phyloP scores from a whole-genome alignment of 2,797 vertebrate genomes.

The Cuculus canorus region DNA sequence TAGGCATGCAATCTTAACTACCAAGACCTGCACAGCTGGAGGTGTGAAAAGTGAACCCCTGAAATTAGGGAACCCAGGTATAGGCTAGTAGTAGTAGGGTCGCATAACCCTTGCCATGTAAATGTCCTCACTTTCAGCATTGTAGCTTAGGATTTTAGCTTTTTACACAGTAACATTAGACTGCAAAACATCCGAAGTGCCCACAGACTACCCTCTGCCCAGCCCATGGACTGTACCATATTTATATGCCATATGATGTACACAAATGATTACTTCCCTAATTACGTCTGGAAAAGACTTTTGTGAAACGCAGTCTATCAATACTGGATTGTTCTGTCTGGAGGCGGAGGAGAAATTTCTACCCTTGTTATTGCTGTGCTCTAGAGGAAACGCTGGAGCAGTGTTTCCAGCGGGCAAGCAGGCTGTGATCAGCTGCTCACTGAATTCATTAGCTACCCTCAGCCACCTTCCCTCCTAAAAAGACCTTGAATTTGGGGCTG shows the following conservation, averaged over 20 bases:
- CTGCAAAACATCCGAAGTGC: neutral
- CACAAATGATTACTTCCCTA: neutral
- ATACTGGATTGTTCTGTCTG: neutral
- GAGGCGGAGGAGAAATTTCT: neutral
- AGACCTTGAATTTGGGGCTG: neutral
- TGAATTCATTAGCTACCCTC: neutral
- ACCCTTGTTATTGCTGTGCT: neutral
- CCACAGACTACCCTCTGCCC: neutral
- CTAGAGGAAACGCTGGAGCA: neutral
- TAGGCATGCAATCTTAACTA: neutral
- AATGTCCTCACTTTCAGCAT: neutral
- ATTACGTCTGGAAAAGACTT: neutral
- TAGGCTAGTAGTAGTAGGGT: neutral
- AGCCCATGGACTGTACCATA: neutral
- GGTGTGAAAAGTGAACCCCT: neutral
- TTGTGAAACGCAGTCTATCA: neutral
- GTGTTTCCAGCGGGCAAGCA: neutral
- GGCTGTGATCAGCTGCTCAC: neutral
- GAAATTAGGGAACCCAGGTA: neutral
- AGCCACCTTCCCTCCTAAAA: neutral
- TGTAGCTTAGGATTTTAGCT: neutral
- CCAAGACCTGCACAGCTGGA: neutral
- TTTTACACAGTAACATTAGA: neutral
- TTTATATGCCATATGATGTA: rapidly evolving
- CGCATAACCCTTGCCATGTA: rapidly evolving